Base-by-base conservation (phyloP, 2,888 invertebrate genomes). In the Netelia virgata region DNA sequence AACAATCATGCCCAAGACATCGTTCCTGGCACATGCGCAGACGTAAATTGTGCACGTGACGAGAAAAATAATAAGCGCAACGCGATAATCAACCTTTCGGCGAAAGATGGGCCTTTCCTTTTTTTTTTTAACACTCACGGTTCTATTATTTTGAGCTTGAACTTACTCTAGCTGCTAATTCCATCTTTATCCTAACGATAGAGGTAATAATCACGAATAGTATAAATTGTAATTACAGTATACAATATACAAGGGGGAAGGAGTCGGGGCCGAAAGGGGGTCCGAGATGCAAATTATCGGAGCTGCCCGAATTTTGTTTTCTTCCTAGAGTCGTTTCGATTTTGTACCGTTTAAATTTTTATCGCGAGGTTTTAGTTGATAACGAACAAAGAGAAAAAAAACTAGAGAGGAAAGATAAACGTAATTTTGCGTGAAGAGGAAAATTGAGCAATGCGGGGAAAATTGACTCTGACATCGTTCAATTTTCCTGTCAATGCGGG, bases 181-280 rank as follows among this genome's bases (percentile, higher is more conserved):
- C 83, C 68, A 82, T 82, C 70, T 88, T 89, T 91, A 91, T 87
- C 90, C 92, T 92, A 92, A 88, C 88, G 90, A 90, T 90, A 91
- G 91, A 90, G 89, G 88, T 91, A 91, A 90, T 91, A 90, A 90
- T 92, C 89, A 90, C 89, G 89, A 89, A 91, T 91, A 91, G 90
- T 92, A 92, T 91, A 91, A 92, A 92, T 91, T 90, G 90, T 92
- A 92, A 91, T 92, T 92, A 92, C 91, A 92, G 88, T 92, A 90
- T 91, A 91, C 89, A 92, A 92, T 92, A 90, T 92, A 92, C 92
- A 92, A 87, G 90, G 89, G 85, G 68, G 59, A 28, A 14, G 63
- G 36, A 68, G 61, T 23, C 43, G 20, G 55, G 61, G 68, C n/a
- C 53, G 5, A 8, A 53, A 53, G n/a, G 53, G 16, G 53, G 16